phyloP scores from a whole-genome alignment of 2,113 vertebrate genomes.

The Proterorhinus semilunaris region DNA sequence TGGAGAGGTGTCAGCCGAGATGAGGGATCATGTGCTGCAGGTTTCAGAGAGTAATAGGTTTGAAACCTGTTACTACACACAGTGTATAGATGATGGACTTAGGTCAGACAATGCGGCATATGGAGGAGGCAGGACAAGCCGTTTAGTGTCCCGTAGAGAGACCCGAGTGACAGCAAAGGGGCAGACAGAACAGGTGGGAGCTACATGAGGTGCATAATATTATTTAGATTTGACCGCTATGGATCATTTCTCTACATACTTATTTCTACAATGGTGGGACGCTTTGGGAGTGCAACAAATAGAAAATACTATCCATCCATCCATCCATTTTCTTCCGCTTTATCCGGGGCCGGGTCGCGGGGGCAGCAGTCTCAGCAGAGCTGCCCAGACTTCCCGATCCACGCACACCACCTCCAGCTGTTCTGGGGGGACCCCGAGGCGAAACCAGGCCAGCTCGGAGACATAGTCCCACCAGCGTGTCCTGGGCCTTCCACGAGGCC shows the following conservation, averaged over 20 bases:
- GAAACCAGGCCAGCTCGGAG: too few relatives aligned
- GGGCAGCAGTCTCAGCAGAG: too few relatives aligned
- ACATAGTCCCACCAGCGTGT: too few relatives aligned
- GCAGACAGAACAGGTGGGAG: slow-evolving; percentile 27
- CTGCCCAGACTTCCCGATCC: too few relatives aligned
- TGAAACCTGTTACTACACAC: slow-evolving; percentile 30
- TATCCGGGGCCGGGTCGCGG: too few relatives aligned
- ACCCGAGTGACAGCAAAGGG: slow-evolving; percentile 29
- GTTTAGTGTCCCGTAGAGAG: slow-evolving; percentile 36
- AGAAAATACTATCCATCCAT: too few relatives aligned
- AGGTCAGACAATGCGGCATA: slow-evolving; percentile 21
- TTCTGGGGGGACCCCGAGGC: too few relatives aligned
- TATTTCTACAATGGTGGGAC: too few relatives aligned
- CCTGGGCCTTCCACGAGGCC: too few relatives aligned
- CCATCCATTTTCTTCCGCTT: too few relatives aligned
- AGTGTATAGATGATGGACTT: not conserved
- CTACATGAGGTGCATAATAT: slow-evolving; percentile 15
- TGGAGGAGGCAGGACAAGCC: slow-evolving; percentile 18
- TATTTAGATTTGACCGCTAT: slow-evolving; percentile 39
- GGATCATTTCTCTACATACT: slow-evolving; percentile 39
- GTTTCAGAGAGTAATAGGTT: slow-evolving; percentile 10
- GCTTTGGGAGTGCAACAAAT: too few relatives aligned
- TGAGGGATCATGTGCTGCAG: slow-evolving; percentile 43
- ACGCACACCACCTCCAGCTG: too few relatives aligned
- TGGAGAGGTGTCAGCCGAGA: slow-evolving; percentile 17